These are phyloP conservation scores for Plestiodon gilberti DNA, from an alignment of 2,113 vertebrate species.

Conservation along the genomic window DNA sequence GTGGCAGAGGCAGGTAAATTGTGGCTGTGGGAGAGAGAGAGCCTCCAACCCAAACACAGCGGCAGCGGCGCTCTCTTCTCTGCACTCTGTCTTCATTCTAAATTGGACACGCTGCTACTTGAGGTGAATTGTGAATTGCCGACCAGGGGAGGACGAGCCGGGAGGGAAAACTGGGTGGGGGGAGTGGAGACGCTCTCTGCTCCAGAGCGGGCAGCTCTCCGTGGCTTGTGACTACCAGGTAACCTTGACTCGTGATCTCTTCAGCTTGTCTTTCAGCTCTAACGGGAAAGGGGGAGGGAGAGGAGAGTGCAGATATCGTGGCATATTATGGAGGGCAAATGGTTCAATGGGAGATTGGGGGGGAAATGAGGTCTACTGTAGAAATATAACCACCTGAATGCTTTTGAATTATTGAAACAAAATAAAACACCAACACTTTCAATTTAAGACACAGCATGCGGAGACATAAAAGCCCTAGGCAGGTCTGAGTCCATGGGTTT, in stretches of 20 bases:
- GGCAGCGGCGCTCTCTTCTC: neutral
- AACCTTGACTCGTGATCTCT: neutral
- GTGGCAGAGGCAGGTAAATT: neutral
- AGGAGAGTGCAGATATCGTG: too few relatives aligned
- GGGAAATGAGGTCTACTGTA: neutral
- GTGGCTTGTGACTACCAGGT: slow-evolving; percentile 5
- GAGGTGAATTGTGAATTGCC: neutral
- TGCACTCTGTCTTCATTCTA: neutral
- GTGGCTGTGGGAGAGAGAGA: neutral
- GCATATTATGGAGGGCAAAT: neutral
- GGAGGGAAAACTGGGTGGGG: fast-evolving
- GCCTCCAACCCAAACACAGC: neutral
- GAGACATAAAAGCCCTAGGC: neutral
- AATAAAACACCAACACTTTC: neutral
- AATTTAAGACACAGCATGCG: neutral
- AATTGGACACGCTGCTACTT: neutral
- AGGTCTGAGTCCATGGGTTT: neutral
- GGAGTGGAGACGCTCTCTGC: neutral
- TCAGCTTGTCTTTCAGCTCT: neutral
- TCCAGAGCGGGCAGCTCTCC: neutral
- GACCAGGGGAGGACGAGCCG: neutral
- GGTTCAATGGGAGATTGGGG: neutral
- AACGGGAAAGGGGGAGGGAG: neutral
- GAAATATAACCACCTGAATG: neutral
- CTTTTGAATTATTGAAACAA: neutral